Evolutionary conservation across 2,888 invertebrate genomes (phyloP).

Genomic region (Linnaemya vulpina): DNA sequence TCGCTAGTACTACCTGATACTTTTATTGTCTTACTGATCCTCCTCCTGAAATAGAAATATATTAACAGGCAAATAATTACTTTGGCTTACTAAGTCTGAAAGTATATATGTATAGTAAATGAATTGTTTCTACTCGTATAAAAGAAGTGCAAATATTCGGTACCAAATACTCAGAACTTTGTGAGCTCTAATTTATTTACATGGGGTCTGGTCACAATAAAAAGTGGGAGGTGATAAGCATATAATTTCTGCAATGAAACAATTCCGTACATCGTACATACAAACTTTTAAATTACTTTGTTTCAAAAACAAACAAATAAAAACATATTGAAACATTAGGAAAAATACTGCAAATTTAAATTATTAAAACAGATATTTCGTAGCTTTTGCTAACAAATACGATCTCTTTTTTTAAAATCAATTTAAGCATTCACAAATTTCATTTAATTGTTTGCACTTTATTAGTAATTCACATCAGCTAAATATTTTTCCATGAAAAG

Average conservation of each 20-base stretch:
- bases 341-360: not conserved
- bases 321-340: not conserved
- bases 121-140: too few species aligned
- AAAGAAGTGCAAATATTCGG: too few species aligned
- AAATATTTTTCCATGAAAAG: constrained; percentile 4
- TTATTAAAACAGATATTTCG: not conserved
- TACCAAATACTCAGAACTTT: too few species aligned
- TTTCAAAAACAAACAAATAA: not conserved
- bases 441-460: constrained; percentile 20
- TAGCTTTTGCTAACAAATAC: too few species aligned
- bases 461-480: constrained; percentile 27
- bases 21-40: too few species aligned
- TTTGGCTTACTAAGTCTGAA: too few species aligned
- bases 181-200: too few species aligned
- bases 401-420: not conserved
- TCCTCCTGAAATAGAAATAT: too few species aligned
- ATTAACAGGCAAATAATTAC: too few species aligned
- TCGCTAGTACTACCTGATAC: too few species aligned
- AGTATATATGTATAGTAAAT: too few species aligned
- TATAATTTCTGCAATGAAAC: not conserved
- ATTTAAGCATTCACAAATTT: not conserved
- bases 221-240: not conserved
- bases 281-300: not conserved
- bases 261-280: not conserved
- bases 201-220: constrained; percentile 1